Evolutionary conservation across 2,113 vertebrate species (phyloP), one percentile per base, ranked within the genome.

Genomic region (Emydocephalus ijimae): DNA sequence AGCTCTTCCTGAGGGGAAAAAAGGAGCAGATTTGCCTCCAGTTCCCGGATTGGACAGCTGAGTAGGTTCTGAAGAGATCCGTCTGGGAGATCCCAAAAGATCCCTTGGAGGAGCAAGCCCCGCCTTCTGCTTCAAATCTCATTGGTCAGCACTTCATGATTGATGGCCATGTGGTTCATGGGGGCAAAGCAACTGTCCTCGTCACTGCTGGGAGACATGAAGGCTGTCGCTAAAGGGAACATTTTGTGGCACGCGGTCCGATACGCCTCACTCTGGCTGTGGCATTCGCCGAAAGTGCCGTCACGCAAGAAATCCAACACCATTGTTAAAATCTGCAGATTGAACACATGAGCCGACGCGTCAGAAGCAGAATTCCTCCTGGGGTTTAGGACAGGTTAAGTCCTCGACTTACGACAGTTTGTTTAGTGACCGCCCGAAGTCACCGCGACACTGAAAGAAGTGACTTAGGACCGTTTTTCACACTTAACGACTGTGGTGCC

Each of bases 261-360:
- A 69, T 98, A 98, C 74, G 98, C 97, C 92, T 98, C 97, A 92
- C 96, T 97, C 0, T 98, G 98, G 91, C 94, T 59, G 5, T 93
- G 95, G 94, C 97, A 98, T 88, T 93, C 97, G 86, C 98, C 98
- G 91, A 98, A 98, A 93, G 97, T 98, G 89, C 98, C 98, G 45
- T 98, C 97, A 59, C 97, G 96, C 64, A 98, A 94, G 0, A 97
- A 97, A 92, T 98, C 97, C 24, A 97, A 97, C 94, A 98, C 97
- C 90, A 97, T 97, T 57, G 96, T 96, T 94, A 98, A 95, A 21
- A 96, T 98, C 98, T 98, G 57, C 85, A 93, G 43, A 96, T 34
- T 61, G 9, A 93, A 94, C 12, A 95, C 21, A 96, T 92, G 91
- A 94, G 94, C 95, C 90, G 20, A 81, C 21, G 34, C 0, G 7